phyloP scores from a whole-genome alignment of 2,113 vertebrate species.

The Actinemys pallida region DNA sequence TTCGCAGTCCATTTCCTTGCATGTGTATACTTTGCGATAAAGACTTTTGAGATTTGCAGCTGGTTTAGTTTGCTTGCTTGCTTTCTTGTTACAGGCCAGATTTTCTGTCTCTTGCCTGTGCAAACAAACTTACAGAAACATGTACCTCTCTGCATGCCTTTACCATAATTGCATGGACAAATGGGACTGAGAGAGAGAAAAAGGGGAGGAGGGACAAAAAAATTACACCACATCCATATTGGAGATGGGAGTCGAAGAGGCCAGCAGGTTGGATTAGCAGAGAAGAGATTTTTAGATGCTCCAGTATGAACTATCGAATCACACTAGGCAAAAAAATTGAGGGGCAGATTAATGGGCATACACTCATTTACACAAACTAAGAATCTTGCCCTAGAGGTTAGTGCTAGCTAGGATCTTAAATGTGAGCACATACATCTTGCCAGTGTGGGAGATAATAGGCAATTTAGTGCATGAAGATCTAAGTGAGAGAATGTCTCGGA shows the following conservation, averaged over 20 bases:
- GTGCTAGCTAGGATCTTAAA: neutral
- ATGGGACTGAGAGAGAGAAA: neutral
- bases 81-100: neutral
- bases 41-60: neutral
- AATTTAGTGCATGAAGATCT: neutral
- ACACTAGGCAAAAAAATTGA: neutral
- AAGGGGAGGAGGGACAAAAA: neutral
- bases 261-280: neutral
- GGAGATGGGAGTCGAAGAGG: neutral
- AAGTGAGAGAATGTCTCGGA: neutral
- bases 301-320: neutral
- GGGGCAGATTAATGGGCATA: neutral
- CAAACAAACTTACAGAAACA: neutral
- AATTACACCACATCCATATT: neutral
- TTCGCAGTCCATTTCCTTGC: neutral
- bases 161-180: neutral
- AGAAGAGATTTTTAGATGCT: neutral
- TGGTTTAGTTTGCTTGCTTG: neutral
- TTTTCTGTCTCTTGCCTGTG: neutral
- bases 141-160: neutral
- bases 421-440: neutral
- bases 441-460: neutral
- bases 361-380: neutral
- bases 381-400: neutral
- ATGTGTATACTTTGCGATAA: neutral